Base-by-base conservation (phyloP, 2,797 vertebrate species). In the Sebastes hubbsi region DNA sequence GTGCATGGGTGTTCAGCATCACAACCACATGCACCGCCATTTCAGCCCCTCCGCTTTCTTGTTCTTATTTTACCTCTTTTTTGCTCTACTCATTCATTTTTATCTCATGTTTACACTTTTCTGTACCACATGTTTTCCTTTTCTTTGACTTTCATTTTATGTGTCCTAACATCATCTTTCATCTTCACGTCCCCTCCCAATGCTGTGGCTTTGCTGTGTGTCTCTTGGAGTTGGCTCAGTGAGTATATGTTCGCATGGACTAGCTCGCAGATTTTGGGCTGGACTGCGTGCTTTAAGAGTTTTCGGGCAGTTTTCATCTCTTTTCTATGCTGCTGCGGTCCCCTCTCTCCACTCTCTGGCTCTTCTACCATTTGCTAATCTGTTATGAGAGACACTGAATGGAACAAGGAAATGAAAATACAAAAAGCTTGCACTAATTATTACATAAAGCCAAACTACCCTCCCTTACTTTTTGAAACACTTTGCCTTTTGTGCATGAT, bases 191-290 rank as follows among this genome's bases (percentile, higher is more conserved):
- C 86, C 84, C 82, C 79, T 82, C 73, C 85, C 86, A 78, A 85
- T 87, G 88, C 89, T 84, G 85, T 90, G 91, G 89, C 89, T 93
- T 91, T 90, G 90, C 89, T 90, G 84, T 94, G 60, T 92, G 66
- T 88, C 82, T 90, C 77, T 91, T 84, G 86, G 85, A 92, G 86
- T 92, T 86, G 59, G 85, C 90, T 90, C 91, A 89, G 93, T 95
- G 93, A 94, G 95, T 95, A 95, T 95, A 95, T 84, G 85, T 86
- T 87, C 54, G 80, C 84, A 83, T 88, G 82, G 84, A 80, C 36
- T 69, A 73, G 72, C 54, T 85, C 7, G 32, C 73, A 83, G 81
- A 86, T 77, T 78, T 78, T 65, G 46, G 61, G 78, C 68, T 82
- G 74, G 74, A 29, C 63, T 82, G 60, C 2, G 22, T 55, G 49